Evolutionary conservation across 2,113 vertebrate genomes (phyloP).

Genomic region (Cheirogaleus medius): DNA sequence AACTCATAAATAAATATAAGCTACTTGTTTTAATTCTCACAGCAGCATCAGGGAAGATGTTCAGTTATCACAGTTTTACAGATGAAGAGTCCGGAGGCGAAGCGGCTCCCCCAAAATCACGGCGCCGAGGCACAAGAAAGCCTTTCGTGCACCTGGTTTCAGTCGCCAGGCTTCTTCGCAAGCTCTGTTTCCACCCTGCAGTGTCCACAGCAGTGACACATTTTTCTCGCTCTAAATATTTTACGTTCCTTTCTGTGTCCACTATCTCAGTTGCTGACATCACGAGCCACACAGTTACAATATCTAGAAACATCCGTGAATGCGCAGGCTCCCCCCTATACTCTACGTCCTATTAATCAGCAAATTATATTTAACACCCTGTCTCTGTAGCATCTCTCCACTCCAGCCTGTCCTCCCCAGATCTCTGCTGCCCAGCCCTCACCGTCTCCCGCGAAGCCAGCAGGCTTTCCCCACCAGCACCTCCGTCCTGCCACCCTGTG

Average conservation of each 20-base stretch:
- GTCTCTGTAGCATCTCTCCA: background rate
- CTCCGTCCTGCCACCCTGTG: fast-evolving
- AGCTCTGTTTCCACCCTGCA: background rate
- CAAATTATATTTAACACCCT: fast-evolving
- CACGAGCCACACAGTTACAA: background rate
- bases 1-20: background rate
- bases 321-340: background rate
- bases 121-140: background rate
- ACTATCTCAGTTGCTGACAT: background rate
- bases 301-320: background rate
- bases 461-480: background rate
- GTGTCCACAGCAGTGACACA: fast-evolving
- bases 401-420: fast-evolving
- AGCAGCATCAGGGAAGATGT: background rate
- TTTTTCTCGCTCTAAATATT: background rate
- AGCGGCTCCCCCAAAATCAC: no score
- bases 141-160: no score
- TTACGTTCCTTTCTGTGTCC: background rate
- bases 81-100: background rate
- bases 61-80: fast-evolving
- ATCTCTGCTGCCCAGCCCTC: fast-evolving
- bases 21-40: background rate
- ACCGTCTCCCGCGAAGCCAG: fast-evolving
- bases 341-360: no score
- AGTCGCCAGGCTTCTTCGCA: fast-evolving